Evolutionary conservation across 2,113 vertebrate species (phyloP), one percentile per base, ranked within the genome.

Genomic region (Urocynchramus pylzowi): DNA sequence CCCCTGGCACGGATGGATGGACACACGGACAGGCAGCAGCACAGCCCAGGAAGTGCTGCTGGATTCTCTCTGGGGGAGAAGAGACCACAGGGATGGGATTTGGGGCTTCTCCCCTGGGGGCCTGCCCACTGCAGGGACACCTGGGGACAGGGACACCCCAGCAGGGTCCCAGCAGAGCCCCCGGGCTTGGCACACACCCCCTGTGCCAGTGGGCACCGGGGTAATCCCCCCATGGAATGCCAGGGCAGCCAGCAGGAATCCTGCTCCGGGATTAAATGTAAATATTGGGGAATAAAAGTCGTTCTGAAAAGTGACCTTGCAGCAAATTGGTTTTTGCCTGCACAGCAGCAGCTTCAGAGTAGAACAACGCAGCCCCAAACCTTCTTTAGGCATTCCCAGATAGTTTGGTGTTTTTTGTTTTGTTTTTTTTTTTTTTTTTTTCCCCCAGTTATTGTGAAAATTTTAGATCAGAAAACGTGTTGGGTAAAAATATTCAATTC

Each of bases 401-500:
- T 4, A 41, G 57, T 21, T 82, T n/a, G n/a, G n/a, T n/a, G n/a
- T n/a, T n/a, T n/a, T n/a, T n/a, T n/a, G n/a, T n/a, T n/a, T n/a
- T n/a, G n/a, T n/a, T n/a, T n/a, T n/a, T n/a, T n/a, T n/a, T n/a
- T n/a, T n/a, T 54, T 64, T 28, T 31, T 28, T 5, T 10, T 49
- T 5, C 10, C 49, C 33, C 44, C 15, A 54, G 63, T 86, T 87
- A 67, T 86, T 85, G 68, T 71, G 91, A 83, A 86, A 79, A 84
- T 87, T 68, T 68, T 22, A 90, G 77, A 86, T 89, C 42, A 91
- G 88, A 85, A 95, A 96, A 89, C 2, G 6, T 44, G 63, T 86
- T 65, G 79, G 80, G 71, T 89, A 92, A 89, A 89, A 96, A 91
- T 67, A 63, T 89, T 94, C 89, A 84, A 84, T 89, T 95, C 92